A percentile compares a stretch with the other conserved stretches of the same genome.
Evolutionary conservation across 2,113 vertebrate species (phyloP).

Genomic region (Smithornis capensis): DNA sequence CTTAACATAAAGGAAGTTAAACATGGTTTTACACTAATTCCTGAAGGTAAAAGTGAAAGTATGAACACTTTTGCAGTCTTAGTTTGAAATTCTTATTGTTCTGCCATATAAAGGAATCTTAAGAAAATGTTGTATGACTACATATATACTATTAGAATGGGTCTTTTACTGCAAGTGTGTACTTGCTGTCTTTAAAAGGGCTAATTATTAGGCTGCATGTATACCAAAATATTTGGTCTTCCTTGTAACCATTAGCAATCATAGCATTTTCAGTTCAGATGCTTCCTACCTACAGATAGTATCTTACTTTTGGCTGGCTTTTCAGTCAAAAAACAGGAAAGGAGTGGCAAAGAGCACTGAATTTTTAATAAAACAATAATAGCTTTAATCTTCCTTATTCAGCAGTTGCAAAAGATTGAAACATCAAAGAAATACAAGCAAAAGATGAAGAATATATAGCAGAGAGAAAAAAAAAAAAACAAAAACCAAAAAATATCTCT

Average conservation of each 20-base stretch:
- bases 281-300: constrained; percentile 39
- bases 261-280: constrained; percentile 6
- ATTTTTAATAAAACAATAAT: neutral
- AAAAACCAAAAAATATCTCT: neutral
- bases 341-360: constrained; percentile 20
- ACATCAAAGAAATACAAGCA: neutral
- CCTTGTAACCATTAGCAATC: neutral
- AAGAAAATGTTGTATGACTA: neutral
- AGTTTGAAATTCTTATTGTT: neutral
- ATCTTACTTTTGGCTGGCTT: constrained; percentile 12
- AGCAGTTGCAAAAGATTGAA: constrained; percentile 8
- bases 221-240: neutral
- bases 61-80: neutral
- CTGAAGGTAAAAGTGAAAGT: neutral
- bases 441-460: neutral
- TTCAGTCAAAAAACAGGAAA: constrained; percentile 38
- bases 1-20: neutral
- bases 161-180: constrained; percentile 13
- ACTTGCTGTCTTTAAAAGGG: constrained; percentile 24
- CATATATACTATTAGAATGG: neutral
- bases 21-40: neutral
- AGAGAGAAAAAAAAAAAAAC: neutral
- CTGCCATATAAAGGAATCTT: neutral
- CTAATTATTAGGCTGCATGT: neutral
- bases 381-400: constrained; percentile 1